Evolutionary conservation across 2,113 vertebrate genomes (phyloP), one percentile per base, ranked within the genome.

Genomic region (Cottus gobio): DNA sequence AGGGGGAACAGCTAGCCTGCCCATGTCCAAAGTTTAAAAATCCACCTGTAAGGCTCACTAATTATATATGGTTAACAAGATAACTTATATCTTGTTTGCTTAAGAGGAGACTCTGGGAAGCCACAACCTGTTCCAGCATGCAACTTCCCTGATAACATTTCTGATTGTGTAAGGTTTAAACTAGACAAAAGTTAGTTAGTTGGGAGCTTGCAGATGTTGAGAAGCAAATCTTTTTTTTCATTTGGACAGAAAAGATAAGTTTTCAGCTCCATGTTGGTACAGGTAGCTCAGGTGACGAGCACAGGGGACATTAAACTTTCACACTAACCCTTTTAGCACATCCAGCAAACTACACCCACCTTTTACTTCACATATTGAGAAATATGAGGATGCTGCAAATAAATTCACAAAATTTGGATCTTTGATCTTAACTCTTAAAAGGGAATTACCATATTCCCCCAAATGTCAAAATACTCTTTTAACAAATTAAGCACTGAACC

Each of bases 401-500:
- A 70, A 7, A 50, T 50, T 48, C 12, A 16, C 46, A 9, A 20
- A 37, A 56, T 4, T 39, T 37, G 31, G 3, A 26, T 69, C 48
- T 34, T 10, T 8, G 5, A 54, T 52, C n/a, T 57, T 44, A 30
- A 20, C 48, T 50, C 46, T 36, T 30, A 71, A 71, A 44, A 3
- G 7, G 2, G 12, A 48, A 30, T 10, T 12, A 60, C 24, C 2
- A 0, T 57, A 10, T 24, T 34, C 24, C 74, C 36, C 1, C 20
- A 60, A 78, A 73, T 80, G n/a, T 67, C 39, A 60, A 20, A 31
- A 42, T 50, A 6, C 18, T 20, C 24, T 50, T 79, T 34, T 18
- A 18, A 44, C 63, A 46, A 37, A 56, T 57, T 10, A 65, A 65
- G 6, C 16, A 39, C 39, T 28, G 12, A 77, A 16, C n/a, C 6